Evolutionary conservation across 2,797 vertebrate genomes (phyloP), one percentile per base, ranked within the genome.

Genomic region (Cirrhinus mrigala): DNA sequence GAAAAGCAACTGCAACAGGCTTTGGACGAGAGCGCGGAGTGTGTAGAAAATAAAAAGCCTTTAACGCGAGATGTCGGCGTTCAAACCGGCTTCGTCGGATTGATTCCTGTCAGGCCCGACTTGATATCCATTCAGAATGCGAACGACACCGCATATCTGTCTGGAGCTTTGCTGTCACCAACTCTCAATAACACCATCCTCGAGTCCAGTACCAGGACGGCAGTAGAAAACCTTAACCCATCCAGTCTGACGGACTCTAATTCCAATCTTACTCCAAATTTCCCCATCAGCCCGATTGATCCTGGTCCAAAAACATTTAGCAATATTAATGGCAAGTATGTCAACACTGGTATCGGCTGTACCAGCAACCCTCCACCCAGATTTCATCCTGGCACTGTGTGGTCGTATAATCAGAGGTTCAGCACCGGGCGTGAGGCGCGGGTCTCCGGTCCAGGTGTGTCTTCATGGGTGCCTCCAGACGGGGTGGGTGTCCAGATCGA

Each of bases 1-100:
- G 98, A 99, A 92, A 97, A 98, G 90, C 98, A 98, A 92, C 95
- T 99, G 87, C 97, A 97, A 92, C 95, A 96, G 91, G 96, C 97
- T 1, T 88, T 95, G 37, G 95, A 96, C 56, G 93, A 90, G 0
- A 50, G 83, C 10, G 71, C 88, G 37, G 93, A 89, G 87, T 91
- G 92, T 22, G 87, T 86, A 82, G 84, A 79, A 79, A 89, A 70
- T 4, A 91, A 88, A 10, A 94, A 86, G 89, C 88, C 94, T 62
- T 90, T 90, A 89, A 95, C 93, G 10, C 92, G 92, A 79, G 96
- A 97, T 48, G 94, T 95, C 85, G 96, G 95, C 1, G 96, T 97
- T 80, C 97, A 98, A 93, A 97, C 97, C 1, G 95, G 95, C 37
- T 95, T 96, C 78, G 84, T 96, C 50, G 92, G 91, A 73, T 93